Evolutionary conservation across 1,140 invertebrate genomes (phyloP).

Genomic region (Formica exsecta): DNA sequence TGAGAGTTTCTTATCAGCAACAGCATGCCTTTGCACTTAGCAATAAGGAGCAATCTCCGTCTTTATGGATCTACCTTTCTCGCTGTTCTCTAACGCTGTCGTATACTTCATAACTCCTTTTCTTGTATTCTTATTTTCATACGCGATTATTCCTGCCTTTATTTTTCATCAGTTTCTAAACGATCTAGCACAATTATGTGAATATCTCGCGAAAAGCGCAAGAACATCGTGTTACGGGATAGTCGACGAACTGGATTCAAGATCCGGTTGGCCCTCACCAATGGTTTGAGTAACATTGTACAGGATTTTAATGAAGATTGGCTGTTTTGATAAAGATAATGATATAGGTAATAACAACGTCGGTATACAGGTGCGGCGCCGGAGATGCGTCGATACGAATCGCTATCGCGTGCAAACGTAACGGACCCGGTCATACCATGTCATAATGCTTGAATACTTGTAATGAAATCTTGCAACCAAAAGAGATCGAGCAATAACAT

Average conservation of each 20-base stretch:
- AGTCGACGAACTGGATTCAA: conserved; percentile 36
- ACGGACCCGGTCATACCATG: conserved; percentile 31
- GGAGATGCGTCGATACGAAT: conserved; percentile 53
- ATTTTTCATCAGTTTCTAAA: conserved; percentile 17
- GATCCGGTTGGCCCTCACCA: conserved; percentile 63
- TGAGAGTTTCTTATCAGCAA: conserved; percentile 67
- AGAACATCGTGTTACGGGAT: background rate
- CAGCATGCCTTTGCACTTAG: conserved; percentile 80
- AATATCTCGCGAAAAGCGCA: conserved; percentile 15
- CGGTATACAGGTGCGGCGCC: conserved; percentile 41
- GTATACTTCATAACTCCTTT: conserved; percentile 1
- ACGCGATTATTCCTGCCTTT: background rate
- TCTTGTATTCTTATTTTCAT: background rate
- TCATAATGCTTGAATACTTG: conserved; percentile 25
- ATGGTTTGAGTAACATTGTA: conserved; percentile 51
- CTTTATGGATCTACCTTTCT: conserved; percentile 41
- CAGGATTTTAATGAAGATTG: conserved; percentile 70
- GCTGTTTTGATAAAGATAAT: conserved; percentile 65
- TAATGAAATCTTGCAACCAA: conserved; percentile 43
- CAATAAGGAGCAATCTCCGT: conserved; percentile 51
- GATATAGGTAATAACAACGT: conserved; percentile 61
- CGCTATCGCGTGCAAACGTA: conserved; percentile 49
- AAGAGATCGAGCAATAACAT: conserved; percentile 29
- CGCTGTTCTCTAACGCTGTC: background rate
- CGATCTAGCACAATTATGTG: conserved; percentile 45